Conservation (phyloP, 2,888 invertebrate genomes). For the Hedya salicella region DNA sequence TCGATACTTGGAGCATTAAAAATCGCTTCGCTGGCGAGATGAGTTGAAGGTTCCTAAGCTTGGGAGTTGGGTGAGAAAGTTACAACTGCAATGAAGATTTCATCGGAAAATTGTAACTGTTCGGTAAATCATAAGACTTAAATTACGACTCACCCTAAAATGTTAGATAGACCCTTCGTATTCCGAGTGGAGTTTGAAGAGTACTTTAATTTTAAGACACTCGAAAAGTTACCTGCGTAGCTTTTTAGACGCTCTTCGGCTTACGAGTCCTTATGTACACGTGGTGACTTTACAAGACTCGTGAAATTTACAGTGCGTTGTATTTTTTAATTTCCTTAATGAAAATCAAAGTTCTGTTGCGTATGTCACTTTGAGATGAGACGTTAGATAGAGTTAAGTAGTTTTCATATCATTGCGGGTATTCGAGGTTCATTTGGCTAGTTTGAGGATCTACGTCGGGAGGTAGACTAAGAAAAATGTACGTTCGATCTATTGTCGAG, state of each 20-base stretch:
- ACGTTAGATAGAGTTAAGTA: no score
- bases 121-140: neutral
- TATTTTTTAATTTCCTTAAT: neutral
- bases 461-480: no score
- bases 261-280: constrained; percentile 7
- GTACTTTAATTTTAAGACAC: constrained; percentile 5
- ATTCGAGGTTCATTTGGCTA: no score
- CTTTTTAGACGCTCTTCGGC: constrained; percentile 6
- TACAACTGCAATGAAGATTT: neutral
- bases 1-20: constrained; percentile 16
- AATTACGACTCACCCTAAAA: neutral
- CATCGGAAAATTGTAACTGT: neutral
- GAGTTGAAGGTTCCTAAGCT: neutral
- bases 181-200: neutral
- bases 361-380: no score
- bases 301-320: neutral
- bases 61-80: neutral
- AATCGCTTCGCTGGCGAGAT: constrained; percentile 29
- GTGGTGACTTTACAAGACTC: neutral
- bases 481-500: no score
- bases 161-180: neutral
- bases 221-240: constrained; percentile 27
- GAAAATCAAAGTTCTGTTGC: neutral
- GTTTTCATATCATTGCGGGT: no score
- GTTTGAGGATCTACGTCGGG: no score